phyloP scores from a whole-genome alignment of 2,888 invertebrate genomes.

The Polydrusus pterygomalis region DNA sequence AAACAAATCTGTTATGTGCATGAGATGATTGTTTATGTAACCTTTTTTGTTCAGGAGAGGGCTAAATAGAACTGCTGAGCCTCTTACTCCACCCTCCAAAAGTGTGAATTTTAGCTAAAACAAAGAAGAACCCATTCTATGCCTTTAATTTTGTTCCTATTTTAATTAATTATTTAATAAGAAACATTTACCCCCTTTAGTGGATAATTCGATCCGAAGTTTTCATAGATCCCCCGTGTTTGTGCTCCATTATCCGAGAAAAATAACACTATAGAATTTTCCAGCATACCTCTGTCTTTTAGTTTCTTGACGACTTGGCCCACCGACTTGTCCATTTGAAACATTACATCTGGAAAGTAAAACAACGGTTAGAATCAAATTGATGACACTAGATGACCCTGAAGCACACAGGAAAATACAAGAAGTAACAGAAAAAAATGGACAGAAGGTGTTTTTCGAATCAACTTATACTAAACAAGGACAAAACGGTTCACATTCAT shows the following conservation, averaged over 20 bases:
- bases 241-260: constrained; percentile 93
- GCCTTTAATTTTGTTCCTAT: background rate
- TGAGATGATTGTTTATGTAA: constrained; percentile 78
- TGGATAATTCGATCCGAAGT: constrained; percentile 88
- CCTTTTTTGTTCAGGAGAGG: constrained; percentile 74
- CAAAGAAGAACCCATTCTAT: too few species aligned
- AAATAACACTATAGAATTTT: constrained; percentile 90
- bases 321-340: constrained; percentile 89
- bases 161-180: too few species aligned
- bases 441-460: too few species aligned
- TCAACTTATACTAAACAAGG: too few species aligned
- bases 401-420: too few species aligned
- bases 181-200: constrained; percentile 78
- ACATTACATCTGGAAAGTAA: constrained; percentile 83
- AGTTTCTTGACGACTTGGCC: constrained; percentile 84
- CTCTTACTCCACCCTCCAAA: constrained; percentile 90
- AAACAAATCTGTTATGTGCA: constrained; percentile 90
- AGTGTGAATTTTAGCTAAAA: constrained; percentile 82
- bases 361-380: too few species aligned
- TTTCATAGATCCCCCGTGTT: constrained; percentile 80
- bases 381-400: too few species aligned
- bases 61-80: constrained; percentile 85
- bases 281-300: constrained; percentile 79
- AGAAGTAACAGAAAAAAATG: too few species aligned
- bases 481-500: too few species aligned